Evolutionary conservation across 2,888 invertebrate species (phyloP), one percentile per base, ranked within the genome.

Genomic region (Augochlorella aurata): DNA sequence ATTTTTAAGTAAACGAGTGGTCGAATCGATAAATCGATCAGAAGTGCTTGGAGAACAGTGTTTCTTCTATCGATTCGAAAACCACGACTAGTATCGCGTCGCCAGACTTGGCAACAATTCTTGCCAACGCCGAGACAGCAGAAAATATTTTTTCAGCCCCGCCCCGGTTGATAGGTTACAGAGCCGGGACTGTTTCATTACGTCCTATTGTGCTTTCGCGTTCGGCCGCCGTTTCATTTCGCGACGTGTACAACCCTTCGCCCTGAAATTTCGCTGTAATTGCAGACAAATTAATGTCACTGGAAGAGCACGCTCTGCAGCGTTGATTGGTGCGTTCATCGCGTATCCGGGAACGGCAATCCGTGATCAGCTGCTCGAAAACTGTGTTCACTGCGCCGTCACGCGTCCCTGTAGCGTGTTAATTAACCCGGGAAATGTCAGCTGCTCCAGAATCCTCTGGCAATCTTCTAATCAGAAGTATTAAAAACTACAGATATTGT

Each of bases 241-340:
- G 71, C 66, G 49, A 76, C 65, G 58, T 52, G 66, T 21, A 44
- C 83, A 45, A 76, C 47, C 61, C 71, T 70, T 82, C 67, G 38
- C 47, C 71, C 74, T 77, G 81, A 81, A 79, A 88, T 86, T 87
- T 85, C 70, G 52, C 77, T 83, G 76, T 88, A 86, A 87, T 87
- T 88, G 85, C 87, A 79, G 81, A 83, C 81, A 79, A 87, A 87
- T 83, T 88, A 88, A 88, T 86, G 82, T 79, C 86, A 67, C 76
- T 69, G 75, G 70, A 74, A 54, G 85, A 81, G 76, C 82, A 77
- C 82, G 75, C 76, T 70, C 16, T 50, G 52, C 74, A 63, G 71
- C 86, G 81, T 84, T 87, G 89, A 89, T 89, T 90, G 87, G 83
- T 83, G 85, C 85, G 87, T 85, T 84, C 85, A 72, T 71, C 83